phyloP scores from a whole-genome alignment of 2,888 invertebrate genomes.

The Dendrolimus pini region DNA sequence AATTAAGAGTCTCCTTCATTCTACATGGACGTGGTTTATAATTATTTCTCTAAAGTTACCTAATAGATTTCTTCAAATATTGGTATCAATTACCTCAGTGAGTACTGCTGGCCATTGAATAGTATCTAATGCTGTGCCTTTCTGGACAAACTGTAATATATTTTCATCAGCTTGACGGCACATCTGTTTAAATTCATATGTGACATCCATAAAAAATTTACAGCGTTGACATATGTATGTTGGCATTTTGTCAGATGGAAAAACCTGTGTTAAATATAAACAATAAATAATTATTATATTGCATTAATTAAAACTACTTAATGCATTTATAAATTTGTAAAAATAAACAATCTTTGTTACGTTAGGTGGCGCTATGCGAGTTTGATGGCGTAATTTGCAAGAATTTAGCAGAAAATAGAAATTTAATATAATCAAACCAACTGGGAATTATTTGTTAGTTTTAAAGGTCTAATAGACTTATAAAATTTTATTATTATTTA shows the following conservation, averaged over 20 bases:
- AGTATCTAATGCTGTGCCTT: constrained; percentile 75
- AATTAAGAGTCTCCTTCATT: too few relatives aligned
- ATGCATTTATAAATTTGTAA: too few relatives aligned
- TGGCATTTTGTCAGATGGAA: constrained; percentile 84
- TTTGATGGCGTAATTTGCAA: constrained; percentile 4
- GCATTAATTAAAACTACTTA: background rate
- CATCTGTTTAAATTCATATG: constrained; percentile 85
- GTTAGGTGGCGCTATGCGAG: constrained; percentile 25
- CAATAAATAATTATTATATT: background rate
- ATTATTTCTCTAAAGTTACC: too few relatives aligned
- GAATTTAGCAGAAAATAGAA: background rate
- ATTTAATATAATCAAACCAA: background rate
- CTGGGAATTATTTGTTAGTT: too few relatives aligned
- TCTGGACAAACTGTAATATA: constrained; percentile 80
- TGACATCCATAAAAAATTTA: constrained; percentile 80
- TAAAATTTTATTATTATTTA: too few relatives aligned
- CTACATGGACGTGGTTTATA: too few relatives aligned
- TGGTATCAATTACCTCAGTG: constrained; percentile 42
- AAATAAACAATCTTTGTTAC: background rate
- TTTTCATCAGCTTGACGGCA: constrained; percentile 85
- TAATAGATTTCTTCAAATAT: too few relatives aligned
- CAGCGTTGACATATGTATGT: constrained; percentile 82
- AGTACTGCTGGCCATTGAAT: constrained; percentile 63
- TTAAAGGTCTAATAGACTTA: too few relatives aligned
- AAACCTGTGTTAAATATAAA: constrained; percentile 53